Percentiles rank a stretch among this genome's conserved stretches.
These are phyloP conservation scores for Pachycephala philippinensis DNA, from an alignment of 2,113 vertebrate genomes.

Conservation along the genomic window DNA sequence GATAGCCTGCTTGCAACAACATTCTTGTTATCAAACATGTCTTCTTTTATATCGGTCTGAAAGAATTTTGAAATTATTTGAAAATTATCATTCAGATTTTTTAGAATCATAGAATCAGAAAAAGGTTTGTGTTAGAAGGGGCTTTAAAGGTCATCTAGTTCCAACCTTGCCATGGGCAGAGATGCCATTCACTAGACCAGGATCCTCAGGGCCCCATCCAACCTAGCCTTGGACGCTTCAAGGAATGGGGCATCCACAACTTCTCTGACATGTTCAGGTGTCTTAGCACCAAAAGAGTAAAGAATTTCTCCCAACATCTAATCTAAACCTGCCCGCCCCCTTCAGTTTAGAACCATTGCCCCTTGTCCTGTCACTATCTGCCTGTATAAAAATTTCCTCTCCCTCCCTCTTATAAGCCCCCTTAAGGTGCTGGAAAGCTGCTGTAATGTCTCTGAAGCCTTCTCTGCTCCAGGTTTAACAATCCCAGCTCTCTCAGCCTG, in stretches of 20 bases:
- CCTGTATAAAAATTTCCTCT: background rate
- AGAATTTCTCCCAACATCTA: background rate
- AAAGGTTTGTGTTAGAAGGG: background rate
- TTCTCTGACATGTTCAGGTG: background rate
- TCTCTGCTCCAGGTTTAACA: background rate
- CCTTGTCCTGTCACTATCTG: background rate
- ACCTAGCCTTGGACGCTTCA: background rate
- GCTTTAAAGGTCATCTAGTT: background rate
- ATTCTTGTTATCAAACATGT: background rate
- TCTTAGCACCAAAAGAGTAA: background rate
- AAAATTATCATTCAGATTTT: background rate
- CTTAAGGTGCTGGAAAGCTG: background rate
- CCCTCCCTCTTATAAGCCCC: background rate
- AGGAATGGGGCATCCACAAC: background rate
- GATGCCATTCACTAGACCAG: background rate
- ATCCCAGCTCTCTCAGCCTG: background rate
- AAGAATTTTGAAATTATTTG: background rate
- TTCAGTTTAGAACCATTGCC: background rate
- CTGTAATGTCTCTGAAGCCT: background rate
- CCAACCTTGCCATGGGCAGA: background rate
- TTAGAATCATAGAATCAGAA: background rate
- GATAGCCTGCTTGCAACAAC: background rate
- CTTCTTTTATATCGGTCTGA: background rate
- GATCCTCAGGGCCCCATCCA: background rate
- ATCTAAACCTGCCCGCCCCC: background rate